Evolutionary conservation across 2,113 vertebrate genomes (phyloP).

Genomic region (Lathamus discolor): DNA sequence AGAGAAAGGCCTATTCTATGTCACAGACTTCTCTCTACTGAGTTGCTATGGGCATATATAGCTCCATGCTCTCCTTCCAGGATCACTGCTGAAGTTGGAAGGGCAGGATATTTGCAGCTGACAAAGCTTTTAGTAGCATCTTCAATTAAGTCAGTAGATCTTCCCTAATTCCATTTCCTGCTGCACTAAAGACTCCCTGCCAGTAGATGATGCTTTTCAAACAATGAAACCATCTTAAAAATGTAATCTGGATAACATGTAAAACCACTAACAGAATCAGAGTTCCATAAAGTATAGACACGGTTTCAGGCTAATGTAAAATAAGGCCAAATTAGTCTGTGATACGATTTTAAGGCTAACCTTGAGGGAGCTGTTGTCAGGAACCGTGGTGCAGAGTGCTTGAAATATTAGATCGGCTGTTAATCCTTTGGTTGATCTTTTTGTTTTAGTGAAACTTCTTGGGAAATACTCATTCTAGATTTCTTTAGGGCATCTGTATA

Average conservation of each 20-base stretch:
- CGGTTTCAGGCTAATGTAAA: not conserved
- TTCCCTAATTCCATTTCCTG: conserved; percentile 2
- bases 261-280: conserved; percentile 34
- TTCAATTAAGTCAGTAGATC: conserved; percentile 27
- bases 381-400: not conserved
- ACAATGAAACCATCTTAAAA: not conserved
- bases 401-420: not conserved
- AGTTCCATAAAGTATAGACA: conserved; percentile 2
- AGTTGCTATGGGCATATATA: not conserved
- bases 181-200: conserved; percentile 20
- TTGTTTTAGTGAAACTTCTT: not conserved
- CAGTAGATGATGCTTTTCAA: conserved; percentile 27
- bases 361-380: conserved; percentile 13
- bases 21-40: not conserved
- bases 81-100: not conserved
- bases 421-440: not conserved
- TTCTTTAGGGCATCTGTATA: not conserved
- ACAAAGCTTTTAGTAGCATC: conserved; percentile 13
- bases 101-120: not conserved
- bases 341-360: not conserved
- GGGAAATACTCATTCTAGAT: not conserved
- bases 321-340: not conserved
- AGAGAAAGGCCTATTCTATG: not conserved
- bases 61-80: not conserved
- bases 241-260: conserved; percentile 12